These are phyloP conservation scores for Drosophila demipolita DNA, from an alignment of 2,888 invertebrate species.

Conservation along the genomic window DNA sequence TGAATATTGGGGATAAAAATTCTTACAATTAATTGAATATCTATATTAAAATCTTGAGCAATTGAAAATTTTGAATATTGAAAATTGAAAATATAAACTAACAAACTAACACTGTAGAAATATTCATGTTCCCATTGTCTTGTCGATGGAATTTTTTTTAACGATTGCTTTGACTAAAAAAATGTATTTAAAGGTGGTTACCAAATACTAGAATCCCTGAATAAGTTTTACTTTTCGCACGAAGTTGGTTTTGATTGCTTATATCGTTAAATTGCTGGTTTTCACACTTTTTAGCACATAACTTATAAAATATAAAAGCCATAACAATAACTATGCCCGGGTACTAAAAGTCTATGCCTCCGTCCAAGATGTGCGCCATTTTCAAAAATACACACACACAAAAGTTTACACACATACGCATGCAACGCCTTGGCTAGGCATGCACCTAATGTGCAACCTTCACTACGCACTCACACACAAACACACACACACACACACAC, in stretches of 20 bases:
- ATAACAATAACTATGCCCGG: constrained; percentile 58
- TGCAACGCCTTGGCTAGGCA: constrained; percentile 34
- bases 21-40: neutral
- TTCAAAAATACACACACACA: constrained; percentile 43
- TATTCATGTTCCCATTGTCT: neutral
- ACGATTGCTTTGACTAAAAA: neutral
- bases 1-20: neutral
- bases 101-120: neutral
- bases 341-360: constrained; percentile 62
- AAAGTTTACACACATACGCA: constrained; percentile 39
- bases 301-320: constrained; percentile 56
- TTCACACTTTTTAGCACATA: constrained; percentile 60
- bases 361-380: constrained; percentile 57
- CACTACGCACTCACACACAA: constrained; percentile 35
- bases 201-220: constrained; percentile 4
- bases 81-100: neutral
- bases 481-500: neutral
- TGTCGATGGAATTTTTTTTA: neutral
- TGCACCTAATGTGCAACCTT: constrained; percentile 74
- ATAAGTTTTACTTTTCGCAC: constrained; percentile 16
- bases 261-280: constrained; percentile 56
- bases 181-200: constrained; percentile 5
- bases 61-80: neutral
- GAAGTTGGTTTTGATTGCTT: constrained; percentile 45
- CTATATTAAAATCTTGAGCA: neutral